Evolutionary conservation across 2,888 invertebrate genomes (phyloP), one percentile per base, ranked within the genome.

Genomic region (Apamea monoglypha): DNA sequence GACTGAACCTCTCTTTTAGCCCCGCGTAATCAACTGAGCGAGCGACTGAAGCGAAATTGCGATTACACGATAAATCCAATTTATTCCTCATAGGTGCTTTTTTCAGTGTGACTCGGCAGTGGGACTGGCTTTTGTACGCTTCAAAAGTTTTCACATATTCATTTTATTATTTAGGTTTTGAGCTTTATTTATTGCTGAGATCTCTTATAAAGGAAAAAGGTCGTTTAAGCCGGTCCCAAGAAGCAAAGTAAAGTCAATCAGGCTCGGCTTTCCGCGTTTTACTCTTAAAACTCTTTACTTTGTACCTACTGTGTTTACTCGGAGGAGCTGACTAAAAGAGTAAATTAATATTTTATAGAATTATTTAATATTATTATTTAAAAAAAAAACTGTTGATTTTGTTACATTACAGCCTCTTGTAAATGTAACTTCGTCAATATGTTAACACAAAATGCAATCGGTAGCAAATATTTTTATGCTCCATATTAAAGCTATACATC

Each of bases 31-130:
- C 92, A 93, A 92, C 91, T 92, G 92, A 93, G 91, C 91, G 91
- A 92, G 92, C 90, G 91, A 92, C 89, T 93, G 92, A 92, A 93
- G 91, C 90, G 89, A 93, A 94, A 94, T 94, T 92, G 91, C 91
- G 92, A 95, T 94, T 93, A 94, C 92, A 92, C 90, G 93, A 94
- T 94, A 94, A 95, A 95, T 95, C 91, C 93, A 94, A 95, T 95
- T 94, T 91, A 92, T 92, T 91, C 90, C 87, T 91, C 90, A 90
- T 90, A 91, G 91, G 90, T 91, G 91, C 89, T 91, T 91, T 91
- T 90, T 92, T 91, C 89, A 89, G 81, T 81, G 83, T 85, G 87
- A 91, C 90, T 91, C 90, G 89, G 91, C 91, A 91, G 88, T 90
- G 84, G 87, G 78, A 90, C 88, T 85, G 86, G 86, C 87, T 89